A percentile compares a stretch with the other conserved stretches of the same genome.
These are phyloP conservation scores for Drosophila repleta DNA, from an alignment of 1,140 invertebrate genomes.

Conservation along the genomic window DNA sequence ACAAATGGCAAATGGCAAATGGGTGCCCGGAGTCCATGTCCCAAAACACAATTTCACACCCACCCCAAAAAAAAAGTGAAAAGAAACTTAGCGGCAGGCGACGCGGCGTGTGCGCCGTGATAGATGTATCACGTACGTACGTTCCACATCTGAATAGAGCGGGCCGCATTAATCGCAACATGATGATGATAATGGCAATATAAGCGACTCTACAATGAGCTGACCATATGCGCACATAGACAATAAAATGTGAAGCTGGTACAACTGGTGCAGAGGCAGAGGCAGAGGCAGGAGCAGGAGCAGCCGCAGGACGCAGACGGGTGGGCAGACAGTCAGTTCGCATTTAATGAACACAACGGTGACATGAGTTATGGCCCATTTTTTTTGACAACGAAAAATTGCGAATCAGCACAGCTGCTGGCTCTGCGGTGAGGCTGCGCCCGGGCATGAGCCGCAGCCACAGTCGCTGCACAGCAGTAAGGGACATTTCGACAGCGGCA, in stretches of 20 bases:
- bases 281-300: slow-evolving; percentile 13
- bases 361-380: slow-evolving; percentile 69
- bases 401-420: slow-evolving; percentile 69
- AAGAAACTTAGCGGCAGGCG: not conserved
- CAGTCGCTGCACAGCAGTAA: not conserved
- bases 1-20: slow-evolving; percentile 39
- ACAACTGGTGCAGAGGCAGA: slow-evolving; percentile 36
- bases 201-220: slow-evolving; percentile 63
- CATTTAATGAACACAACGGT: slow-evolving; percentile 73
- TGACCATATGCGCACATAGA: slow-evolving; percentile 74
- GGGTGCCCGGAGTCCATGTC: slow-evolving; percentile 20
- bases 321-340: slow-evolving; percentile 45
- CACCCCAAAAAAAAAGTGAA: slow-evolving; percentile 9
- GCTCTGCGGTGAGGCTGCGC: slow-evolving; percentile 28
- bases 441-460: not conserved
- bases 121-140: slow-evolving; percentile 46
- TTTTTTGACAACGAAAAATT: slow-evolving; percentile 69
- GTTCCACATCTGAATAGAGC: slow-evolving; percentile 28
- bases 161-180: slow-evolving; percentile 62
- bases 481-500: slow-evolving; percentile 29
- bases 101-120: slow-evolving; percentile 39
- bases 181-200: slow-evolving; percentile 70
- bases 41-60: slow-evolving; percentile 48
- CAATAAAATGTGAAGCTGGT: slow-evolving; percentile 59
- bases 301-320: slow-evolving; percentile 14